Evolutionary conservation across 53 echinoderm and acorn worm species (phyloP).

Genomic region (Luidia sarsii): DNA sequence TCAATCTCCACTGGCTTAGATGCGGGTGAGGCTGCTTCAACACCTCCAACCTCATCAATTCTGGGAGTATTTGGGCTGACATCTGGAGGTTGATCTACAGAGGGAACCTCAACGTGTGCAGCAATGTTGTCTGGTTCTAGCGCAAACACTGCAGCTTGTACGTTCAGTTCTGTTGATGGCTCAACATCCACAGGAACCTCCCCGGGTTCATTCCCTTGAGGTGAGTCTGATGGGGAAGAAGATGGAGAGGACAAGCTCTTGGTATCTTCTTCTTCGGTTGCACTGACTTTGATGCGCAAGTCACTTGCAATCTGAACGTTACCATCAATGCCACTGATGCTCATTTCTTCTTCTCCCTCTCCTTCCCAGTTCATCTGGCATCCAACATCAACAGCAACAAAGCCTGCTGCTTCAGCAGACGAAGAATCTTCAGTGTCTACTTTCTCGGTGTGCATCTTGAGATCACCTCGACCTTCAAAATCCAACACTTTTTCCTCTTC

Average conservation of each 20-base stretch:
- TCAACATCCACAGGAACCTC: too few relatives aligned
- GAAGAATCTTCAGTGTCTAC: neutral
- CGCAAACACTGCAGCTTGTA: neutral
- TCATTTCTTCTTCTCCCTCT: neutral
- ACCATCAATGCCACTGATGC: neutral
- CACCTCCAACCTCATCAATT: neutral
- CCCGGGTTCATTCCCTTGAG: neutral
- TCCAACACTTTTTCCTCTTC: neutral
- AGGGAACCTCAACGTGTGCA: neutral
- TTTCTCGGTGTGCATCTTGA: neutral
- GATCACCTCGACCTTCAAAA: neutral
- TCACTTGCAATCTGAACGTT: neutral
- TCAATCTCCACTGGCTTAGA: neutral
- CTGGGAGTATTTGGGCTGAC: neutral
- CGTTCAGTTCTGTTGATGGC: neutral
- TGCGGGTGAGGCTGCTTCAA: neutral
- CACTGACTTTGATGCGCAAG: neutral
- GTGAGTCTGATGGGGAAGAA: conserved; percentile 11
- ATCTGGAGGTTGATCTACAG: neutral
- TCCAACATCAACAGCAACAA: conserved; percentile 36
- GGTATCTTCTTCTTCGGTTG: conserved; percentile 25
- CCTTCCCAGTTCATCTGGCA: conserved; percentile 44
- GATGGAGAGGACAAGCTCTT: conserved; percentile 1
- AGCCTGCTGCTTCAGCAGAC: neutral
- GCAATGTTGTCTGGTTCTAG: neutral